Evolutionary conservation across 2,888 invertebrate species (phyloP).

Genomic region (Halictus quadricinctus): DNA sequence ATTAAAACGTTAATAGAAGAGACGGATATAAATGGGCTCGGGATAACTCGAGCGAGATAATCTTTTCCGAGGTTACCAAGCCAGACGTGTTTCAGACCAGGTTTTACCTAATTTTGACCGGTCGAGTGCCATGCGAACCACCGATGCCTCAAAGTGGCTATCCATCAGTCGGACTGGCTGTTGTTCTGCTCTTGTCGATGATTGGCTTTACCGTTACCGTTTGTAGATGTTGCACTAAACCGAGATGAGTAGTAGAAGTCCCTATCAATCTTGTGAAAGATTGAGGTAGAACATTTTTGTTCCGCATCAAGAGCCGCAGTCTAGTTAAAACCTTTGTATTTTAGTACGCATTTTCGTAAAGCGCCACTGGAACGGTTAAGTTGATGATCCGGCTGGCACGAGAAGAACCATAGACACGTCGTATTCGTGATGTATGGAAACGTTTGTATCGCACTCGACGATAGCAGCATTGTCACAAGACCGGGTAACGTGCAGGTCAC

Average conservation of each 20-base stretch:
- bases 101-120: background rate
- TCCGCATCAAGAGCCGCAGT: background rate
- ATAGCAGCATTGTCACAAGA: constrained; percentile 47
- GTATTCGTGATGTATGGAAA: constrained; percentile 38
- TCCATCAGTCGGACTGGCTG: background rate
- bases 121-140: background rate
- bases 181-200: no score
- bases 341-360: background rate
- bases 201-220: no score
- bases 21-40: background rate
- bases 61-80: background rate
- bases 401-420: constrained; percentile 36
- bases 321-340: background rate
- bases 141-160: background rate
- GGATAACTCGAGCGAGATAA: constrained; percentile 4
- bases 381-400: background rate
- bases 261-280: no score
- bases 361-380: background rate
- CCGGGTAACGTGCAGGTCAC: constrained; percentile 32
- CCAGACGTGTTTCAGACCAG: background rate
- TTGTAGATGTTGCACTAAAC: no score
- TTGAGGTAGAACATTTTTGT: no score
- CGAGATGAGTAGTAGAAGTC: no score
- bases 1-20: constrained; percentile 7
- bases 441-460: constrained; percentile 56